Base-by-base conservation (phyloP, 2,797 vertebrate genomes). In the Lates japonicus region DNA sequence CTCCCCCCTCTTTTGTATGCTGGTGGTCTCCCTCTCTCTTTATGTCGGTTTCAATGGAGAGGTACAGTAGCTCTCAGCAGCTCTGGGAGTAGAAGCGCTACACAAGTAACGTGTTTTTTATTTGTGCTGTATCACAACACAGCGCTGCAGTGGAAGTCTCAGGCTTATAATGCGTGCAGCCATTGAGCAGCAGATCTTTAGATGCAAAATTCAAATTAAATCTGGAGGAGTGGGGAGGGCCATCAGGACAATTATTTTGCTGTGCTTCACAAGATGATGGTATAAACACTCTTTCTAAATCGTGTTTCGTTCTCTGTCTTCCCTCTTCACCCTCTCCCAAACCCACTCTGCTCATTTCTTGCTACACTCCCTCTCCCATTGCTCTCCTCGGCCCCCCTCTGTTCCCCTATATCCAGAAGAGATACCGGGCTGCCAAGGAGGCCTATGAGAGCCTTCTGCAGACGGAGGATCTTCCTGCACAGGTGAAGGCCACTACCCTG, bases 401-500 rank as follows among this genome's bases (percentile, higher is more conserved):
- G 1, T 42, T 52, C 25, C 17, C 33, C 39, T 51, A 7, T 3
- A 51, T 85, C 5, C 95, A 99, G 98, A 98, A 98, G 96, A 97
- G 98, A 95, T 99, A 98, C 95, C 97, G 98, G 82, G 97, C 97
- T 95, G 98, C 98, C 94, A 99, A 99, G 94, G 98, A 99, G 94
- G 97, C 98, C 85, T 99, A 99, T 79, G 98, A 99, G 95, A 97
- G 96, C 93, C 98, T 99, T 90, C 96, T 99, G 94, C 97, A 98
- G 95, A 96, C 96, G 55, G 97, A 99, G 93, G 96, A 98, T 91
- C 97, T 99, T 94, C 96, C 98, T 93, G 96, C 96, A 94, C 98
- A 98, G 97, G 98, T 99, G 95, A 99, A 99, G 96, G 98, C 98
- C 95, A 98, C 97, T 90, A 97, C 98, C 82, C 96, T 99, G 91